These are phyloP conservation scores for Aplochiton taeniatus DNA, from an alignment of 2,797 vertebrate species.

Conservation along the genomic window DNA sequence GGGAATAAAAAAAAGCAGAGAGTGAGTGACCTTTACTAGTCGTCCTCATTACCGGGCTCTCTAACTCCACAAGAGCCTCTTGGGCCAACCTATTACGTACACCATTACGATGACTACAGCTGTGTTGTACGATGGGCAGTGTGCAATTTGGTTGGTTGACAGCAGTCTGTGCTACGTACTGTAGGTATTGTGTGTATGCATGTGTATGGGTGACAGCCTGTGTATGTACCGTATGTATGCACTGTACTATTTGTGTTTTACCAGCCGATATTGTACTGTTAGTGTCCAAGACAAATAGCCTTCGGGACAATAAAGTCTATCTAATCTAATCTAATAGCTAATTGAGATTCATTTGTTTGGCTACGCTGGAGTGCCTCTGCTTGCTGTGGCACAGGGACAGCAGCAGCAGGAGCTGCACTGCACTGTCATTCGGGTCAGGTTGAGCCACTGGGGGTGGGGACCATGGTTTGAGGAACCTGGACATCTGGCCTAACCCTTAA, in stretches of 20 bases:
- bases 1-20: constrained; percentile 20
- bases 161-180: too few species aligned
- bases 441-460: background rate
- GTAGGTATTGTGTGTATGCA: too few species aligned
- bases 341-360: background rate
- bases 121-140: too few species aligned
- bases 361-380: background rate
- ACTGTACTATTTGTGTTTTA: too few species aligned
- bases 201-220: too few species aligned
- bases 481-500: too few species aligned
- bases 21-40: constrained; percentile 6
- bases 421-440: background rate
- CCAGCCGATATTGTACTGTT: too few species aligned
- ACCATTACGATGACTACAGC: too few species aligned
- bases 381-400: background rate
- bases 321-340: constrained; percentile 2
- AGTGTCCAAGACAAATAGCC: too few species aligned
- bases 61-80: background rate
- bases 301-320: background rate
- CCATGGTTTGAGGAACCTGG: background rate
- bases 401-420: background rate
- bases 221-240: too few species aligned
- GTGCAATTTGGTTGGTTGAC: too few species aligned
- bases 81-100: background rate
- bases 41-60: constrained; percentile 1